Evolutionary conservation across 2,113 vertebrate species (phyloP).

Genomic region (Panthera tigris): DNA sequence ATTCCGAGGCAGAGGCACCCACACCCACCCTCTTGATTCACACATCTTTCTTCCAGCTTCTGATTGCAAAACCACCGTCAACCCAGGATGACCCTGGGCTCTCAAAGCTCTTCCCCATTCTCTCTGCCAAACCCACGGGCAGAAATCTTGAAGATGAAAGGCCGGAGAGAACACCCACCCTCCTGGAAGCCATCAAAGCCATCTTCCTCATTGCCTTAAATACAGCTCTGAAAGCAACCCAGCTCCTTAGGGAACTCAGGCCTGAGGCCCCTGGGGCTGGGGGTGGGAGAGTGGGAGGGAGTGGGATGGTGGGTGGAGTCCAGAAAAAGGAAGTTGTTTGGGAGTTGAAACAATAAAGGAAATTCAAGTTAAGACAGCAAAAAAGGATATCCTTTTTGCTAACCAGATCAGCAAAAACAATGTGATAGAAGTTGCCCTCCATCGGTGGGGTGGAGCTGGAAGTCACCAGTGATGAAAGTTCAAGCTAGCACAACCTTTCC

Average conservation of each 20-base stretch:
- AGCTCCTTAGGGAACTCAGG: too few species aligned
- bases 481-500: background rate
- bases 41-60: background rate
- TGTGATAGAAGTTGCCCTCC: background rate
- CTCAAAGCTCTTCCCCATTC: too few species aligned
- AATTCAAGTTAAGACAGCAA: background rate
- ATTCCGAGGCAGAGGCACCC: background rate
- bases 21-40: background rate
- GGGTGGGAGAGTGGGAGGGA: background rate
- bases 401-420: background rate
- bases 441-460: too few species aligned
- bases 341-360: background rate
- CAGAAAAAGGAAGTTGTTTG: conserved; percentile 31
- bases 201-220: background rate
- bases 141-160: background rate
- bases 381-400: background rate
- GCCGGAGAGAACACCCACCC: too few species aligned
- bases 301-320: too few species aligned
- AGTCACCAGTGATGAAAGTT: background rate
- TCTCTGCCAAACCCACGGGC: background rate
- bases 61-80: background rate
- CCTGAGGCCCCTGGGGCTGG: too few species aligned
- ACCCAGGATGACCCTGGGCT: background rate
- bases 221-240: background rate
- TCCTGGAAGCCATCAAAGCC: background rate